Conservation (phyloP, 2,113 vertebrate species). For the Poecile atricapillus region DNA sequence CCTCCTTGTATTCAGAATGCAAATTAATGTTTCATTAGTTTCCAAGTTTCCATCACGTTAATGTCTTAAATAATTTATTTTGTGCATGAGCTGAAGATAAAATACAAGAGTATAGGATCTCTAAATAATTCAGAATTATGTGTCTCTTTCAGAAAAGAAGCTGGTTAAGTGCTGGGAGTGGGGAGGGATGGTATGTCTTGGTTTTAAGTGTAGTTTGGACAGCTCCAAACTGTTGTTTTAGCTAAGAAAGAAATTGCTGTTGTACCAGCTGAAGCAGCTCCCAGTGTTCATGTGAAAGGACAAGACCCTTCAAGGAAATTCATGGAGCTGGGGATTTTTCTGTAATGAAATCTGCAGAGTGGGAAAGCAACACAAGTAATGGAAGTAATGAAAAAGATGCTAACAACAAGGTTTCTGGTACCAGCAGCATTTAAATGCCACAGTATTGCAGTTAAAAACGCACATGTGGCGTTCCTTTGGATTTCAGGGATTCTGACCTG, state of each 20-base stretch:
- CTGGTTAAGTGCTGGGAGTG: background rate
- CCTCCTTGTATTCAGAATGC: constrained; percentile 40
- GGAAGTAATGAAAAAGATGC: background rate
- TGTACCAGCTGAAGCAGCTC: background rate
- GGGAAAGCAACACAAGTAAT: too few relatives aligned
- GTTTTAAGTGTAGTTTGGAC: background rate
- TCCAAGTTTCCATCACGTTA: constrained; percentile 54
- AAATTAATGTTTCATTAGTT: constrained; percentile 66
- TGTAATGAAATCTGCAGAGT: too few relatives aligned
- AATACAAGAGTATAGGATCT: constrained; percentile 29
- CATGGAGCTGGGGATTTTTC: background rate
- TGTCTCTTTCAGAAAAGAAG: background rate
- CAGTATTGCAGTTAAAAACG: background rate
- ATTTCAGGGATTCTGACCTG: background rate
- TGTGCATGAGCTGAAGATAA: constrained; percentile 51
- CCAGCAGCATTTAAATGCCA: background rate
- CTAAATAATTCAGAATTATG: constrained; percentile 54
- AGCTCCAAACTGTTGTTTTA: background rate
- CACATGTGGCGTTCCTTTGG: background rate
- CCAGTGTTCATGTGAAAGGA: background rate
- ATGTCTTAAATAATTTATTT: constrained; percentile 56
- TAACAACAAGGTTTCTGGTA: background rate
- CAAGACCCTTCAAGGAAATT: background rate
- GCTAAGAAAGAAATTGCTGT: background rate
- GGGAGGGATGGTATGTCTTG: background rate